Base-by-base conservation (phyloP, 2,113 vertebrate genomes). In the Steatornis caripensis region DNA sequence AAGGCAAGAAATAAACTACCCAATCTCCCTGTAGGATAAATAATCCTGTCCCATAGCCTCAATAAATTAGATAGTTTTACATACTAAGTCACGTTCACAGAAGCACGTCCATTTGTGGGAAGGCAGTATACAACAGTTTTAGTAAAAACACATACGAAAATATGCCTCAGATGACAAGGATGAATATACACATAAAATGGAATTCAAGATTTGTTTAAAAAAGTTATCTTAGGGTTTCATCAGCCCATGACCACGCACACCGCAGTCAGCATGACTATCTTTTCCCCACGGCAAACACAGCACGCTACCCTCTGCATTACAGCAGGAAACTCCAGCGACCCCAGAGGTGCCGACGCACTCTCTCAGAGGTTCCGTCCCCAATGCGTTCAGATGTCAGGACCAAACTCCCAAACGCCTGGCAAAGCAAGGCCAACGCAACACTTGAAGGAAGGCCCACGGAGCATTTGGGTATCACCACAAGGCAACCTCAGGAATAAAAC, bases 401-500 rank as follows among this genome's bases (percentile, higher is more conserved):
- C 6, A 15, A 51, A 5, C 5, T 48, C 9, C 39, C 30, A 39
- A 10, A 2, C 1, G 1, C 1, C 17, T 26, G 48, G 22, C 2
- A 66, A 32, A 3, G 27, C 24, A 21, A 11, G 22, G 32, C 32
- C 8, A 29, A 66, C 11, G 2, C 17, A 10, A 6, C 9, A 3
- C 17, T 11, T 19, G 7, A 36, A 36, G 45, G 34, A 53, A 8
- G 7, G 39, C 16, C 12, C 10, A 3, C 1, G 16, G 41, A 69
- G 12, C 2, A 0, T 2, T 17, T 0, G 9, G 29, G 10, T 8
- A 37, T 4, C 16, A 1, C 39, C 36, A 24, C 26, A 15, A 26
- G 14, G 26, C 54, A 43, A 11, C 10, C 19, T 30, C 76, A 11
- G 3, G 22, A 62, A n/a, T 32, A 32, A 32, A 61, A 29, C 7